Base-by-base conservation (phyloP, 2,888 invertebrate species). In the Oxyteleia sp. region DNA sequence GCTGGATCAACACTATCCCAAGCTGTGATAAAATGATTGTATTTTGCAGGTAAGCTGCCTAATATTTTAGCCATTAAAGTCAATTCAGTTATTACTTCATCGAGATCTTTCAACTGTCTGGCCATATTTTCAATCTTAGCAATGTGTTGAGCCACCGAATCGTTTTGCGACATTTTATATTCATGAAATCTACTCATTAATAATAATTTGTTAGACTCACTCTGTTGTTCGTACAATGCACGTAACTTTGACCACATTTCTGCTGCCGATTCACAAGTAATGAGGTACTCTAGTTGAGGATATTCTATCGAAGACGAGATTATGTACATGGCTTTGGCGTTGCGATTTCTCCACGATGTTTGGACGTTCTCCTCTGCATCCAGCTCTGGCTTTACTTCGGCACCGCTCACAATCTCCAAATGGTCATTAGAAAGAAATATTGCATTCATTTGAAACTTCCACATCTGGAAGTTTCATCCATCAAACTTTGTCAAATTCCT, bases 401-500 rank as follows among this genome's bases (percentile, higher is more conserved):
- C 41, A 4, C 59, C 59, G 7, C 23, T 18, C 4, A 53, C 47
- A 15, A 53, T 69, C 8, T 45, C n/a, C 26, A 71, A 11, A 13
- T 59, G 32, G 2, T 57, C 59, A 11, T 49, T 59, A 1, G 59
- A 41, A 8, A 35, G 5, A 26, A 57, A 38, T 8, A 49, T 45
- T 5, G 71, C 59, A 5, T 35, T 49, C 41, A 71, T 57, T 8
- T 59, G 41, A 18, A 86, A 86, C 78, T 86, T 87, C 86, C 86
- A 86, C 2, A 72, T 15, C 51, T 81, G 85, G 38, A 85, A 88
- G 63, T 88, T 88, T 16, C 47, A 69, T 15, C 86, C 88, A 38
- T 87, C 82, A 59, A 86, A 82, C 82, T 88, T 89, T 89, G 13
- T 23, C 11, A 72, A 16, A 15, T 35, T 91, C 91, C 93, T 8